Conservation (phyloP, 2,113 vertebrate genomes). For the Aptenodytes forsteri region DNA sequence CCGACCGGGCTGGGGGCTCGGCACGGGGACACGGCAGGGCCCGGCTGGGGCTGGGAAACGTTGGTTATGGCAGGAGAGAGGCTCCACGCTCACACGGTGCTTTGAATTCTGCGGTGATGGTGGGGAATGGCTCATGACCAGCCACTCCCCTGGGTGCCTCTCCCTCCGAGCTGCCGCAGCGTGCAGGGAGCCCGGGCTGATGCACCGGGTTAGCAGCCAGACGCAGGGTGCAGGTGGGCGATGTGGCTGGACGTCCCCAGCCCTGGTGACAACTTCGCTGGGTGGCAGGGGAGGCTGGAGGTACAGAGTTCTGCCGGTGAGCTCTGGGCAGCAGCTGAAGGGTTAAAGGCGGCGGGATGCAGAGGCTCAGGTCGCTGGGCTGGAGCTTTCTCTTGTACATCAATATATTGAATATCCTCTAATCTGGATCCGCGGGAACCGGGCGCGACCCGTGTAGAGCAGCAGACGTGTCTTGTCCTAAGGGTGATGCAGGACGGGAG, state of each 20-base stretch:
- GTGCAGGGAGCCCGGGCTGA: not conserved
- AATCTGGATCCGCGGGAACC: rapidly evolving
- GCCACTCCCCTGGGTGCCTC: not conserved
- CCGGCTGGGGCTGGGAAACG: not conserved
- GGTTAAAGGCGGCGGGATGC: not conserved
- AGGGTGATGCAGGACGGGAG: not conserved
- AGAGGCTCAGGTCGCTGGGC: not conserved
- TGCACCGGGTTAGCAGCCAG: not conserved
- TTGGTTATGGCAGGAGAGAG: not conserved
- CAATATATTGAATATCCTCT: slow-evolving; percentile 1
- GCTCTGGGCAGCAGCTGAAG: not conserved
- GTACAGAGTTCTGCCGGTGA: rapidly evolving
- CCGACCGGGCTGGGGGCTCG: rapidly evolving
- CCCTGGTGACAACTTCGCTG: not conserved
- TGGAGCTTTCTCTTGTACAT: not conserved
- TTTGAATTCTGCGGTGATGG: not conserved
- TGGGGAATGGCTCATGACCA: not conserved
- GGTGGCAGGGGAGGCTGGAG: not conserved
- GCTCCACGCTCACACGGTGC: not conserved
- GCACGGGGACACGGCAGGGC: not conserved
- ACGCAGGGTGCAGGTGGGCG: rapidly evolving
- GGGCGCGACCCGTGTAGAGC: not conserved
- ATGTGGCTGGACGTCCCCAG: not conserved
- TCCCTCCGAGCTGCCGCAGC: not conserved
- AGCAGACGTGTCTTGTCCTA: not conserved